Percentiles rank a stretch among this genome's conserved stretches.
Evolutionary conservation across 2,888 invertebrate genomes (phyloP).

Genomic region (Rhagonycha fulva): DNA sequence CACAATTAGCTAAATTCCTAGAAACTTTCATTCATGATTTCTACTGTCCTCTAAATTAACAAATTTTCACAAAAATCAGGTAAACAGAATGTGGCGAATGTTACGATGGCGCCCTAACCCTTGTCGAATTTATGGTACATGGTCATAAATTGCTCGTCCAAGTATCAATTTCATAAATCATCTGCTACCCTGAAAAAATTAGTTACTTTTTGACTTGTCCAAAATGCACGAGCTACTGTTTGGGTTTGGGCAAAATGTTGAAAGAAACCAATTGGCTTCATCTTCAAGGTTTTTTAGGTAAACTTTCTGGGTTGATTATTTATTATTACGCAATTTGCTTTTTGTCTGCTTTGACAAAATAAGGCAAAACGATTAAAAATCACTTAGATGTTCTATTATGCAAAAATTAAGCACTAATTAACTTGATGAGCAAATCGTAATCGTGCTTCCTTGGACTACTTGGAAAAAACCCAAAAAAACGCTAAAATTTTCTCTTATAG

Average conservation of each 20-base stretch:
- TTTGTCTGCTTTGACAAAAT: background rate
- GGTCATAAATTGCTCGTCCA: background rate
- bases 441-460: background rate
- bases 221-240: background rate
- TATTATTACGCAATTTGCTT: background rate
- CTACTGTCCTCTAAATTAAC: background rate
- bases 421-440: background rate
- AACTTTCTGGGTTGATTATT: background rate
- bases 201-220: background rate
- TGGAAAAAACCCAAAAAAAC: background rate
- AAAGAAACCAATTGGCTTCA: background rate
- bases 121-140: background rate
- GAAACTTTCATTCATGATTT: background rate
- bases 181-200: background rate
- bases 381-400: background rate
- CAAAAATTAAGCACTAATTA: background rate
- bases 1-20: background rate
- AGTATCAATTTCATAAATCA: background rate
- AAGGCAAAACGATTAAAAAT: background rate
- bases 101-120: background rate
- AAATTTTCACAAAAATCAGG: background rate
- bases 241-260: background rate
- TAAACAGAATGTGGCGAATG: background rate
- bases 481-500: background rate
- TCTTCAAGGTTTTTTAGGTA: background rate